Conservation (phyloP, 2,888 invertebrate genomes). For the Noctua janthe region DNA sequence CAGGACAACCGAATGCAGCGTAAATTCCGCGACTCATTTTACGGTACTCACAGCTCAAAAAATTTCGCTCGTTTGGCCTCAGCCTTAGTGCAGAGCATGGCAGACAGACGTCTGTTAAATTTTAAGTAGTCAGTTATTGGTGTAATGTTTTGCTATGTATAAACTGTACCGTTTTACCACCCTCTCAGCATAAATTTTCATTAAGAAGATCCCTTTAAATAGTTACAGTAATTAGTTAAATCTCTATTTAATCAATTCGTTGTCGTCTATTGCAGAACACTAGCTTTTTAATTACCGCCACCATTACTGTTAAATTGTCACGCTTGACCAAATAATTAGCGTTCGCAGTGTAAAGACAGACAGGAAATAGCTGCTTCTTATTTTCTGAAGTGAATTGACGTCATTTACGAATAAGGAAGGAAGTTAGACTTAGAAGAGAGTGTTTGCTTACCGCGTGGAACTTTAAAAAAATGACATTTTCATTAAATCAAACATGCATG, state of each 20-base stretch:
- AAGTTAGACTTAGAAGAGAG: not conserved
- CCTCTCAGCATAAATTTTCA: not conserved
- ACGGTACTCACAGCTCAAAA: too few relatives aligned
- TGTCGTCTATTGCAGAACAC: not conserved
- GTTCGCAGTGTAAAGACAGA: not conserved
- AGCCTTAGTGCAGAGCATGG: not conserved
- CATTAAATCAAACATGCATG: not conserved
- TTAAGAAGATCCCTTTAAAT: not conserved
- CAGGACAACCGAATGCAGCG: too few relatives aligned
- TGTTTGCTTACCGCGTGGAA: not conserved
- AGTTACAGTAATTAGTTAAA: not conserved
- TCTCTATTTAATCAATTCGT: not conserved
- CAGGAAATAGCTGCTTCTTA: not conserved
- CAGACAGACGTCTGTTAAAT: not conserved
- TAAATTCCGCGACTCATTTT: too few relatives aligned
- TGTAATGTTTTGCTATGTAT: not conserved
- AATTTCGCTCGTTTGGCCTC: too few relatives aligned
- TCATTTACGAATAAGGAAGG: not conserved
- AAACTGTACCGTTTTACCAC: not conserved
- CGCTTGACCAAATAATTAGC: constrained; percentile 12
- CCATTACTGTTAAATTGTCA: constrained; percentile 19
- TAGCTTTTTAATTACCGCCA: constrained; percentile 13
- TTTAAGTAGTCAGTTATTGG: not conserved
- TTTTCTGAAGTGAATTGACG: too few relatives aligned
- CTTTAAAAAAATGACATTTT: not conserved